Conservation (phyloP, 2,888 invertebrate genomes). For the Eucriotettix oculatus region DNA sequence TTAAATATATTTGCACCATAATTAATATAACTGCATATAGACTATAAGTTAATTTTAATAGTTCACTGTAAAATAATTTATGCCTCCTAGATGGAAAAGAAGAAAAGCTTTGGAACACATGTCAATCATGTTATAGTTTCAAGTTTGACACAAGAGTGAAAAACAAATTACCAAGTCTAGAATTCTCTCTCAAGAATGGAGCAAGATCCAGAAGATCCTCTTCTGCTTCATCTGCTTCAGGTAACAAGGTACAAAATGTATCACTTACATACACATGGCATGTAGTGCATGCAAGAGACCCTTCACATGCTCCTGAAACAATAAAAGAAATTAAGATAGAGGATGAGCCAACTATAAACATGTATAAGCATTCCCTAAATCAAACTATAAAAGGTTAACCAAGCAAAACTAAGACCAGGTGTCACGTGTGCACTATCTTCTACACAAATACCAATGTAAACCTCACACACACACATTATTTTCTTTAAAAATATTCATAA, state of each 20-base stretch:
- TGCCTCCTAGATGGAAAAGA: too few species aligned
- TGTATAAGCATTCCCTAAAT: too few species aligned
- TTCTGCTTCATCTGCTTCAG: conserved; percentile 75
- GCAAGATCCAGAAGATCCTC: conserved; percentile 96
- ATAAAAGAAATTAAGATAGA: too few species aligned
- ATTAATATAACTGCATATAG: neutral
- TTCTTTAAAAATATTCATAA: too few species aligned
- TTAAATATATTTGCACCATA: neutral
- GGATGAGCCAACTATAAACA: too few species aligned
- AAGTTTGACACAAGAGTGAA: neutral
- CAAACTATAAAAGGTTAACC: too few species aligned
- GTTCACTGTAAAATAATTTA: too few species aligned
- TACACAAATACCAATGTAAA: too few species aligned
- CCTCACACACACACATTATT: too few species aligned
- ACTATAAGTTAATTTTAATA: neutral
- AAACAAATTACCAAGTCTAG: conserved; percentile 53
- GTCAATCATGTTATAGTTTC: conserved; percentile 14
- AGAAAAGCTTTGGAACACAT: too few species aligned
- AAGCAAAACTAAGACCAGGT: too few species aligned
- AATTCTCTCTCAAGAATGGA: conserved; percentile 87
- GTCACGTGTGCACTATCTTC: too few species aligned
- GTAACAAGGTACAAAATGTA: conserved; percentile 53
- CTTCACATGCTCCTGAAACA: conserved; percentile 81
- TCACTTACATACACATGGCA: conserved; percentile 89
- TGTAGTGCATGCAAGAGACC: conserved; percentile 93